Base-by-base conservation (phyloP, 1,140 invertebrate species). In the Dinoponera quadriceps region DNA sequence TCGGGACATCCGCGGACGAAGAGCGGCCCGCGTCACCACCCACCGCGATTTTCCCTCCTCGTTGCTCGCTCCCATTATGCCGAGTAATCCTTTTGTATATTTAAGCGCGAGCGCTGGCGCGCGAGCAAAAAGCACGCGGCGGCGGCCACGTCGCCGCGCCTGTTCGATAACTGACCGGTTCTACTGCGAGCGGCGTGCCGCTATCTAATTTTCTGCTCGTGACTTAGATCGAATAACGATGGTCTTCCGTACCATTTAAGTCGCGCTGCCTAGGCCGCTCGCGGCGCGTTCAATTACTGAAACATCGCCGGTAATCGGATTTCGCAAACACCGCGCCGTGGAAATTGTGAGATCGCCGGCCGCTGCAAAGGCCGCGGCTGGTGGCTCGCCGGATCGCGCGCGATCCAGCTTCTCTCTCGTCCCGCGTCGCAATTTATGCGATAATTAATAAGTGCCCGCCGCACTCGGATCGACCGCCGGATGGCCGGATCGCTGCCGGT, bases 91-190 rank as follows among this genome's bases (percentile, higher is more conserved):
- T 74, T 82, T 82, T 81, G 27, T 81, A 62, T 72, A 38, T 72
- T 82, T 82, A 74, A 82, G 18, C 48, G 72, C 20, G 11, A 9
- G 20, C 20, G 48, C 1, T 18, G 27, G 18, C 22, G 44, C 27
- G 18, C 27, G 16, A 72, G 57, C 55, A 51, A 62, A 72, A 82
- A 73, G 44, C 38, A 13, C 7, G 33, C 20, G 13, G 69, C 69
- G 54, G 29, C 16, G 68, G 49, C 29, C 44, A 63, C 59, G 51
- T 78, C 80, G 49, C 44, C 68, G 59, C 80, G 80, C 59, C 81
- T 83, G 72, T 83, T 54, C 59, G 71, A 83, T 77, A 83, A 83
- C 72, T 83, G 81, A 83, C 81, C 81, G 81, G 81, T 83, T 83
- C 81, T 75, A 83, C 81, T 83, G 78, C 69, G 71, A 4, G 54